These are phyloP conservation scores for Rugalucina vietnamica DNA, from an alignment of 2,888 invertebrate species.

Conservation along the genomic window DNA sequence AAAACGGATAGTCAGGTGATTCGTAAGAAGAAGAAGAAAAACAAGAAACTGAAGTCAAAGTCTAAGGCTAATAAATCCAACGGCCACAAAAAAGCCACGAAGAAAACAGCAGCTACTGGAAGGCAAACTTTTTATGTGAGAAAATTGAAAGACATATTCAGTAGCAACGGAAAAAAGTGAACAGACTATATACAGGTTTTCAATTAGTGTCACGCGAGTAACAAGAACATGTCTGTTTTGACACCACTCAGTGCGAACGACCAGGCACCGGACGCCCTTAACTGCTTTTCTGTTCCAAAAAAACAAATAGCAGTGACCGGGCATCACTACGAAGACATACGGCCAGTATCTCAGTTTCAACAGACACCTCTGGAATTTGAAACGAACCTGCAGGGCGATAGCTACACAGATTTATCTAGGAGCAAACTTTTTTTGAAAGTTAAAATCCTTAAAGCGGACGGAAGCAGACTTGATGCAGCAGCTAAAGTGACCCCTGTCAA, in stretches of 20 bases:
- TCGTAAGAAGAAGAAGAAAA: neutral
- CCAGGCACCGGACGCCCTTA: neutral
- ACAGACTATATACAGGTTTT: too few relatives aligned
- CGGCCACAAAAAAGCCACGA: neutral
- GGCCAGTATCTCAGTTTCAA: constrained; percentile 2
- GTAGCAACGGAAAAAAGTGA: neutral
- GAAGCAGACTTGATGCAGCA: neutral
- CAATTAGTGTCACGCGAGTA: too few relatives aligned
- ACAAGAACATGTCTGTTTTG: neutral
- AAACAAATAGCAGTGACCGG: neutral
- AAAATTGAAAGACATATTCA: neutral
- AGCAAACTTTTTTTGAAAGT: neutral
- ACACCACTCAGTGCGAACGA: neutral
- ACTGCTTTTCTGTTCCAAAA: neutral
- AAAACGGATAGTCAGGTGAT: neutral
- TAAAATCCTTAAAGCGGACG: neutral
- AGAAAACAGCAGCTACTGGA: too few relatives aligned
- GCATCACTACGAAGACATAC: constrained; percentile 1
- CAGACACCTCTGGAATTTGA: constrained; percentile 2
- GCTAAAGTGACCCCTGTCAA: neutral
- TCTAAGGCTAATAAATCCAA: neutral
- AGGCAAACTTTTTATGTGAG: neutral
- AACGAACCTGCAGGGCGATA: constrained; percentile 2
- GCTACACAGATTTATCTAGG: neutral
- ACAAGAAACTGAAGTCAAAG: neutral